A percentile compares a stretch with the other conserved stretches of the same genome.
phyloP scores from a whole-genome alignment of 2,888 invertebrate genomes.

The Yponomeuta plumbellus region DNA sequence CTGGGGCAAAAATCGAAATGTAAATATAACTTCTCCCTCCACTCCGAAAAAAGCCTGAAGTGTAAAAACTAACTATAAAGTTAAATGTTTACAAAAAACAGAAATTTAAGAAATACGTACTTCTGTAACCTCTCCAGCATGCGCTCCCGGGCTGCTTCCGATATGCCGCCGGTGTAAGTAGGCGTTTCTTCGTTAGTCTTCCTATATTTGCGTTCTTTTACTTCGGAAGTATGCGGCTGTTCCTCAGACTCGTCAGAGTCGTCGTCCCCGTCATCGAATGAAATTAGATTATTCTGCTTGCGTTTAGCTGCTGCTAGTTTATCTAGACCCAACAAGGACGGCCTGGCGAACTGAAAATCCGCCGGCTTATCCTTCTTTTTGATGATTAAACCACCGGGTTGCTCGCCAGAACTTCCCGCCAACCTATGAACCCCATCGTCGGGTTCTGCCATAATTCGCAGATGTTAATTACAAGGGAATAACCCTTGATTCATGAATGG shows the following conservation, averaged over 20 bases:
- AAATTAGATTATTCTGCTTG: slow-evolving; percentile 80
- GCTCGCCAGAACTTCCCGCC: slow-evolving; percentile 79
- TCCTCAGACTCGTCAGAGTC: slow-evolving; percentile 43
- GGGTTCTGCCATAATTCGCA: slow-evolving; percentile 51
- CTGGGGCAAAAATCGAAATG: no score
- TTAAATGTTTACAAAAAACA: no score
- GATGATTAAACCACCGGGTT: slow-evolving; percentile 83
- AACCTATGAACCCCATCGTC: slow-evolving; percentile 82
- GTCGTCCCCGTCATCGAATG: slow-evolving; percentile 73
- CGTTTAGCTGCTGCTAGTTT: slow-evolving; percentile 88
- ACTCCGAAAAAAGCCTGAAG: no score
- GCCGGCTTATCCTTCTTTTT: slow-evolving; percentile 77
- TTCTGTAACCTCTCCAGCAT: slow-evolving; percentile 80
- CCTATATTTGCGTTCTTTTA: slow-evolving; percentile 82
- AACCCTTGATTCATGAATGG: background rate
- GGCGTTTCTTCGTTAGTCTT: slow-evolving; percentile 92
- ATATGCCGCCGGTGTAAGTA: slow-evolving; percentile 94
- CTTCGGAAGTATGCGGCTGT: slow-evolving; percentile 33
- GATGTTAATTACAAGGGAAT: background rate
- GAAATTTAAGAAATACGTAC: slow-evolving; percentile 31
- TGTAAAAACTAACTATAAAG: no score
- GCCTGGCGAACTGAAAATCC: slow-evolving; percentile 85
- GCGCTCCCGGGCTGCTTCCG: slow-evolving; percentile 84
- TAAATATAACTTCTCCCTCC: no score
- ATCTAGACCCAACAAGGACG: slow-evolving; percentile 89